Evolutionary conservation across 2,888 invertebrate genomes (phyloP).

Genomic region (Spisula solida): DNA sequence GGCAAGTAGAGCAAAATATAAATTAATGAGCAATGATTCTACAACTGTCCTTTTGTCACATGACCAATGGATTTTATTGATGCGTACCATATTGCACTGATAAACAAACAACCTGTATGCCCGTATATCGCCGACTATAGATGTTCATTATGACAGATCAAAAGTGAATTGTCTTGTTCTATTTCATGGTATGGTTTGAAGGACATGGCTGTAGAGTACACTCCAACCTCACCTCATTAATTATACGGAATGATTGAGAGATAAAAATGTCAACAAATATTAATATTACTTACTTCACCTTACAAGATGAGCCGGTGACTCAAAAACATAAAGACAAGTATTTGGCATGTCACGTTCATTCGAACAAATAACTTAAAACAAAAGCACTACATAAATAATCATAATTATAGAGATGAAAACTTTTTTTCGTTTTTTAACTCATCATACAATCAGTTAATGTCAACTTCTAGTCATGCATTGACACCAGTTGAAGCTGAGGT

Average conservation of each 20-base stretch:
- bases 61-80: not conserved
- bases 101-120: not conserved
- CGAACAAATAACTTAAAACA: slow-evolving; percentile 8
- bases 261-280: slow-evolving; percentile 25
- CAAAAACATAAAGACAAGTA: not conserved
- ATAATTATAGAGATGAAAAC: not conserved
- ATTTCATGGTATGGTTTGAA: slow-evolving; percentile 21
- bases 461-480: not conserved
- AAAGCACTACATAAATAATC: not conserved
- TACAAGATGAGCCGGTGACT: not conserved
- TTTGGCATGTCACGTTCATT: not conserved
- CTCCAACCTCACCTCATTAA: not conserved
- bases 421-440: not conserved
- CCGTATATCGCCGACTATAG: not conserved
- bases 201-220: not conserved
- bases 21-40: not conserved
- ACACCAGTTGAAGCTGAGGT: no score
- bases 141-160: slow-evolving; percentile 21
- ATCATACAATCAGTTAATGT: not conserved
- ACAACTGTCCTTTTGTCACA: not conserved
- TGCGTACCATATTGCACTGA: not conserved
- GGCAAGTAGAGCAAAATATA: not conserved
- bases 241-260: not conserved
- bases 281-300: not conserved
- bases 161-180: slow-evolving; percentile 26